Evolutionary conservation across 2,113 vertebrate genomes (phyloP).

Genomic region (Mormyrus lacerda): DNA sequence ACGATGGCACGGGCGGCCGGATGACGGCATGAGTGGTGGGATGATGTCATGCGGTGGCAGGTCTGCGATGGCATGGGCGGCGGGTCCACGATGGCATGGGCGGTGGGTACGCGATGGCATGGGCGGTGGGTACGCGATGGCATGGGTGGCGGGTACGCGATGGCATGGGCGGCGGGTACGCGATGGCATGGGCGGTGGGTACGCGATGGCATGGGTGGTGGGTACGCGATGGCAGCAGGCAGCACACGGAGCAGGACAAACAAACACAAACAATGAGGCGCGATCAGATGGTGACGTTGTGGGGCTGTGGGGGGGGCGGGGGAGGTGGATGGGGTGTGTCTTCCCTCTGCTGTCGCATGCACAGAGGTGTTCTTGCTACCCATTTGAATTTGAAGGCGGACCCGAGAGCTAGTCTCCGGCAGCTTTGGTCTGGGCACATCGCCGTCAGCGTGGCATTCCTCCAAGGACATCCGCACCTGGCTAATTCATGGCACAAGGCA

Average conservation of each 20-base stretch:
- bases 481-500: constrained; percentile 24
- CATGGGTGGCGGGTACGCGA: no score
- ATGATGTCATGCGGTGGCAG: no score
- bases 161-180: neutral
- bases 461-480: neutral
- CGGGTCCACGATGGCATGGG: no score
- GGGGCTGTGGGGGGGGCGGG: neutral
- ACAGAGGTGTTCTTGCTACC: neutral
- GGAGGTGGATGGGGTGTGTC: neutral
- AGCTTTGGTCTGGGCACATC: neutral
- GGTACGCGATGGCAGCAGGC: neutral
- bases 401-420: neutral
- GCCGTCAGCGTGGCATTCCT: neutral
- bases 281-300: neutral
- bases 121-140: no score
- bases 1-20: neutral
- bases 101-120: no score
- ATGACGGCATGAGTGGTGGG: no score
- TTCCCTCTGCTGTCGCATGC: neutral
- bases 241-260: neutral
- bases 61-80: no score
- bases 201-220: neutral
- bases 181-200: no score
- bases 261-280: neutral
- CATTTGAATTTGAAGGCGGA: neutral